Base-by-base conservation (phyloP, 2,113 vertebrate species). In the Melierax canorus region DNA sequence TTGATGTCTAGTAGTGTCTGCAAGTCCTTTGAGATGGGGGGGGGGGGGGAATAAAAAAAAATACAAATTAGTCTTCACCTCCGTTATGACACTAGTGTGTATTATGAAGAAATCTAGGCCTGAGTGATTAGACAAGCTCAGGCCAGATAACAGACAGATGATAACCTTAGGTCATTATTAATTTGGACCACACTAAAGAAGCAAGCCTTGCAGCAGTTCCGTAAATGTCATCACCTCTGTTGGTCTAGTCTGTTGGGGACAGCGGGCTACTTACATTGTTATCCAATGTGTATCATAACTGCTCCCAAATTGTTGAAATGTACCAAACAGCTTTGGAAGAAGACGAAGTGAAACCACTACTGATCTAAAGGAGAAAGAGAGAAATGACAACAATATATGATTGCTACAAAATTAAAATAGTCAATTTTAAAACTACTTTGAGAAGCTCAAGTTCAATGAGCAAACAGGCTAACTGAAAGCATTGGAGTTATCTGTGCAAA, bases 201-300 rank as follows among this genome's bases (percentile, higher is more conserved):
- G 5, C 27, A 71, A 88, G 59, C 10, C 30, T 72, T 59, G 46
- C 39, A 63, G 56, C 26, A 81, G 39, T 12, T 18, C 21, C n/a
- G n/a, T 23, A 20, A 55, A 36, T 20, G 24, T 22, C 69, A 75
- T 7, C 64, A 8, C 12, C 48, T 48, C 46, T 45, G 39, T 15
- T 67, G 24, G 23, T 19, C 74, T 50, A 50, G 18, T 34, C 76
- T 77, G 26, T 2, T 29, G 45, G 38, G 24, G 43, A 67, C 27
- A 58, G 17, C 7, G 13, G 4, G 24, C 16, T 81, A 98, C 99
- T 99, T 97, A 99, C 99, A 99, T 99, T 73, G 99, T 99, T 97
- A 99, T 99, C 99, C 99, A 99, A 93, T 99, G 99, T 11, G 99
- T 99, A 97, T 99, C 99, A 6, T 99, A 99, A 97, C 99, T 99